Conservation (phyloP, 2,113 vertebrate species). For the Galbula dea region DNA sequence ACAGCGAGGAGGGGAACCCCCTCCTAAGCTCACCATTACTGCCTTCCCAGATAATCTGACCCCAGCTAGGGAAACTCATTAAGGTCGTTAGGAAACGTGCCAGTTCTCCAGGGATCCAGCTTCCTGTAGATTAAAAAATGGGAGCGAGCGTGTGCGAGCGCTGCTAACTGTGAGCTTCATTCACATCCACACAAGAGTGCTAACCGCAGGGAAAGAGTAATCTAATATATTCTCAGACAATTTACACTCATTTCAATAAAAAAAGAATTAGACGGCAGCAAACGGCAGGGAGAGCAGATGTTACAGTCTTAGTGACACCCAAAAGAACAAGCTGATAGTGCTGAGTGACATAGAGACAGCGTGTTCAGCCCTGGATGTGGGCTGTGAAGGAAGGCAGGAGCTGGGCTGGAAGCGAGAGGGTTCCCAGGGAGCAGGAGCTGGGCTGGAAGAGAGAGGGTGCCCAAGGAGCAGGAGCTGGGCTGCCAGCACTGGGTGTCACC, state of each 20-base stretch:
- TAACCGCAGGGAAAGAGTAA: neutral
- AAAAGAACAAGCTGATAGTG: neutral
- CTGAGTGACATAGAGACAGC: fast-evolving
- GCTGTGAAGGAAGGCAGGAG: fast-evolving
- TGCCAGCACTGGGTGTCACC: too few relatives aligned
- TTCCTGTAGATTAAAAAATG: neutral
- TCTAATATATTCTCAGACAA: conserved; percentile 12
- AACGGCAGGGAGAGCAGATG: neutral
- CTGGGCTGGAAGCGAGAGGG: fast-evolving
- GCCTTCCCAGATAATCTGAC: neutral
- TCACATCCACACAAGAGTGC: neutral
- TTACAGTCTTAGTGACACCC: neutral
- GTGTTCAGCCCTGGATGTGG: neutral
- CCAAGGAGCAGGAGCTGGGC: neutral
- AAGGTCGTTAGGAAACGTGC: neutral
- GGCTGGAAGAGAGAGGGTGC: fast-evolving
- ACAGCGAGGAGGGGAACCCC: neutral
- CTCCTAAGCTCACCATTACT: neutral
- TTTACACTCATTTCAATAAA: conserved; percentile 55
- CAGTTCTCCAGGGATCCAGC: neutral
- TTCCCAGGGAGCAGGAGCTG: neutral
- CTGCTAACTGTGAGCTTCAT: neutral
- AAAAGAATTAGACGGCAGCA: neutral
- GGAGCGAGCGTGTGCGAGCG: neutral
- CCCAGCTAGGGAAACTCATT: neutral